Evolutionary conservation across 2,888 invertebrate genomes (phyloP).

Genomic region (Philhelius pedissequus): DNA sequence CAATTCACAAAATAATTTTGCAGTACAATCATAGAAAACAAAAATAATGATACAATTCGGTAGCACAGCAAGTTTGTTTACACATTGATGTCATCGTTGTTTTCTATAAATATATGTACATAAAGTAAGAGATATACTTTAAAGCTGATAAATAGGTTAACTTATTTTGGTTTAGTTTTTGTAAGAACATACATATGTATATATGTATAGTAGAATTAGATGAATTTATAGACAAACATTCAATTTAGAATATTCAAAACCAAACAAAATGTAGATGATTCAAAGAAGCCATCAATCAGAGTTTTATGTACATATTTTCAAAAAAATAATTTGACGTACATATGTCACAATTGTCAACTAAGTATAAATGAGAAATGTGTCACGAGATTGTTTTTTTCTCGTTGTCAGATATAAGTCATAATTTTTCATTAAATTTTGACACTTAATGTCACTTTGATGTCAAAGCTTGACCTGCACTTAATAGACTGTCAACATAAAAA

Average conservation of each 20-base stretch:
- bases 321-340: background rate
- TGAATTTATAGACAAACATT: background rate
- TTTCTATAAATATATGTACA: background rate
- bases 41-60: background rate
- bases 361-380: background rate
- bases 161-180: background rate
- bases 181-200: too few species aligned
- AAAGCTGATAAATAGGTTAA: background rate
- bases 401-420: background rate
- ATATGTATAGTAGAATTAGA: background rate
- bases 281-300: background rate
- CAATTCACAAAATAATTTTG: background rate
- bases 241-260: background rate
- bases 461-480: background rate
- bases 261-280: background rate
- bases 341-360: background rate
- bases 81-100: constrained; percentile 3
- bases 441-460: background rate
- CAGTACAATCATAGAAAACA: background rate
- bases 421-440: background rate
- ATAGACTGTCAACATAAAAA: background rate
- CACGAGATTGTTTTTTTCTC: background rate
- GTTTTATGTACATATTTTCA: background rate
- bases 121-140: background rate
- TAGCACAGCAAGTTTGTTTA: background rate